Evolutionary conservation across 64 coral and sea anemone species (phyloP), one percentile per base, ranked within the genome.

Genomic region (Montipora cactus): DNA sequence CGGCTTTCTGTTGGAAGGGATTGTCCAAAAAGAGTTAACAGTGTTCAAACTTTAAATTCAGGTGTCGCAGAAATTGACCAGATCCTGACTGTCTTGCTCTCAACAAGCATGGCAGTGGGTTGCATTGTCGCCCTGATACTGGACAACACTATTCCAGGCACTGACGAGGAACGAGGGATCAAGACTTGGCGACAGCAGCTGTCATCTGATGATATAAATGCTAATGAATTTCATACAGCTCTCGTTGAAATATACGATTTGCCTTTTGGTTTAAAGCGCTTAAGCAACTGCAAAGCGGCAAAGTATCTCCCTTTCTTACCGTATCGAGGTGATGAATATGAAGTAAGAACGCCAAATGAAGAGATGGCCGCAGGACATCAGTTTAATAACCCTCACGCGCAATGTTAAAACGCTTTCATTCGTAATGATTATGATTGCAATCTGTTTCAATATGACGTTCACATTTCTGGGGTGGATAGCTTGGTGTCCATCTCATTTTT

Each of bases 71-170:
- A 88, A 87, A 14, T 95, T 5, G 94, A 95, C 82, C 88, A 95
- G 64, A 95, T 95, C 23, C 5, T 95, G 2, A 87, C 89, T 11
- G 94, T 95, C 5, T 9, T 95, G 21, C 46, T 95, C 0, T 80
- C 47, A 18, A 95, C 94, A 68, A 95, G 94, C 76, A 95, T 95
- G 94, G 89, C 81, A 10, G 94, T 95, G 19, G 94, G 94, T 11
- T 90, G 94, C 18, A 78, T 95, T 5, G 45, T 49, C 14, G 94
- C 72, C 1, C 49, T 95, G 37, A 55, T 95, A 28, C 88, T 95
- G 5, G 94, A 95, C 81, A 95, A 95, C 81, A 61, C 75, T 61
- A 76, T 95, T 2, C 94, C 94, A 14, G 94, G 94, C 2, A 91
- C 94, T 18, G 52, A 48, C 3, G 80, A 95, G 55, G 94, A 95